phyloP scores from a whole-genome alignment of 2,888 invertebrate species.

The Drosophila niveifrons region DNA sequence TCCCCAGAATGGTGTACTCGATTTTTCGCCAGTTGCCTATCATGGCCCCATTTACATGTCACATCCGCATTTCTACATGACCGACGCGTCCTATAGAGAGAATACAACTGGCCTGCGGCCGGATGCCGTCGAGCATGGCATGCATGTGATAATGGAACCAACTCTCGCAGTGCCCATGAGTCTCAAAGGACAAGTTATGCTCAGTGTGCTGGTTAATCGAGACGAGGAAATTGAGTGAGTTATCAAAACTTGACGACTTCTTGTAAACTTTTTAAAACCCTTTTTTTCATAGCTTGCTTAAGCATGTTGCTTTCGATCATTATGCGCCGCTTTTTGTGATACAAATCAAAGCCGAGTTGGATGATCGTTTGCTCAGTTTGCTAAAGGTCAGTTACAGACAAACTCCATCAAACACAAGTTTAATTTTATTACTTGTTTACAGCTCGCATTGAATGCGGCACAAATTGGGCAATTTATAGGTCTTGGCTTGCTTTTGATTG shows the following conservation, averaged over 20 bases:
- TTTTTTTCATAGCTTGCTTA: neutral
- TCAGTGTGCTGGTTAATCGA: slow-evolving; percentile 88
- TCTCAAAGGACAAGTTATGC: slow-evolving; percentile 90
- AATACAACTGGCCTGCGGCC: slow-evolving; percentile 90
- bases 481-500: slow-evolving; percentile 65
- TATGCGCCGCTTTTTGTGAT: slow-evolving; percentile 72
- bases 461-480: slow-evolving; percentile 72
- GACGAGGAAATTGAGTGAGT: slow-evolving; percentile 87
- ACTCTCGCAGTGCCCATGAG: slow-evolving; percentile 90
- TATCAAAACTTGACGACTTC: neutral
- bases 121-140: slow-evolving; percentile 88
- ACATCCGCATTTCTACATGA: slow-evolving; percentile 92
- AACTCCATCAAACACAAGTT: neutral
- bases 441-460: slow-evolving; percentile 68
- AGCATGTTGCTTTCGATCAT: slow-evolving; percentile 71
- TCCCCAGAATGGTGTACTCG: slow-evolving; percentile 87
- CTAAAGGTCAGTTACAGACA: slow-evolving; percentile 62
- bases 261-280: no score
- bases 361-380: slow-evolving; percentile 47
- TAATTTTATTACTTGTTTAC: slow-evolving; percentile 4
- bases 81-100: slow-evolving; percentile 88
- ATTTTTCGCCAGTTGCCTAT: slow-evolving; percentile 89
- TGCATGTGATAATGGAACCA: slow-evolving; percentile 90
- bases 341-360: slow-evolving; percentile 53
- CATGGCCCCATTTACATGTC: slow-evolving; percentile 93